These are phyloP conservation scores for Pissodes strobi DNA, from an alignment of 1,140 invertebrate species.

Conservation along the genomic window DNA sequence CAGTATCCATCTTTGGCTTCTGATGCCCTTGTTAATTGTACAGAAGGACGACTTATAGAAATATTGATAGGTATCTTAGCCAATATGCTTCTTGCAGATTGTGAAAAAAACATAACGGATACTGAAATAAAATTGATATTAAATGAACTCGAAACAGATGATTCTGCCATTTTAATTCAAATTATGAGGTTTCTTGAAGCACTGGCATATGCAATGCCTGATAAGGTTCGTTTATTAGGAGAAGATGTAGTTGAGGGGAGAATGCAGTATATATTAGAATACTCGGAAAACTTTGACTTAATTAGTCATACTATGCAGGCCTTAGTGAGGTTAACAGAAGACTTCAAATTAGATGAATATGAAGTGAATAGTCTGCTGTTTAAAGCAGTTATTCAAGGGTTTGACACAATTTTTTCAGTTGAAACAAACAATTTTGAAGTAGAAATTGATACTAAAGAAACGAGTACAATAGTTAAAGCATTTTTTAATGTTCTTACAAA, in stretches of 20 bases:
- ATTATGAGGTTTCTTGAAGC: constrained; percentile 67
- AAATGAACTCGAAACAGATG: constrained; percentile 62
- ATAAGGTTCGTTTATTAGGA: constrained; percentile 56
- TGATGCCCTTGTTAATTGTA: constrained; percentile 56
- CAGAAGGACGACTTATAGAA: constrained; percentile 66
- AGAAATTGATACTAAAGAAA: constrained; percentile 26
- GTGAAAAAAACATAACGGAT: constrained; percentile 44
- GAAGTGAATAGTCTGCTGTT: constrained; percentile 31
- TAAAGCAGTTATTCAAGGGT: constrained; percentile 30
- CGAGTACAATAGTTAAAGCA: constrained; percentile 27
- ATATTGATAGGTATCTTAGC: constrained; percentile 73
- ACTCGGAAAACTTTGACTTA: constrained; percentile 68
- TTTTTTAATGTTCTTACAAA: constrained; percentile 41
- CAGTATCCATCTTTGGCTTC: constrained; percentile 63
- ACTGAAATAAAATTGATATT: constrained; percentile 56
- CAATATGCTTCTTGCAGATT: constrained; percentile 69
- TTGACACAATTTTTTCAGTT: constrained; percentile 19
- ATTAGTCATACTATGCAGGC: constrained; percentile 58
- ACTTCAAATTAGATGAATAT: constrained; percentile 40
- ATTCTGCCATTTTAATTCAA: constrained; percentile 68
- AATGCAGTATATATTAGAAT: constrained; percentile 68
- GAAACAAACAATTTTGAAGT: constrained; percentile 28
- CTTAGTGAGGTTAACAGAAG: constrained; percentile 42
- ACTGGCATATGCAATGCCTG: constrained; percentile 47
- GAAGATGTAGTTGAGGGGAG: constrained; percentile 59